Evolutionary conservation across 2,113 vertebrate genomes (phyloP).

Genomic region (Platycercus adscitus): DNA sequence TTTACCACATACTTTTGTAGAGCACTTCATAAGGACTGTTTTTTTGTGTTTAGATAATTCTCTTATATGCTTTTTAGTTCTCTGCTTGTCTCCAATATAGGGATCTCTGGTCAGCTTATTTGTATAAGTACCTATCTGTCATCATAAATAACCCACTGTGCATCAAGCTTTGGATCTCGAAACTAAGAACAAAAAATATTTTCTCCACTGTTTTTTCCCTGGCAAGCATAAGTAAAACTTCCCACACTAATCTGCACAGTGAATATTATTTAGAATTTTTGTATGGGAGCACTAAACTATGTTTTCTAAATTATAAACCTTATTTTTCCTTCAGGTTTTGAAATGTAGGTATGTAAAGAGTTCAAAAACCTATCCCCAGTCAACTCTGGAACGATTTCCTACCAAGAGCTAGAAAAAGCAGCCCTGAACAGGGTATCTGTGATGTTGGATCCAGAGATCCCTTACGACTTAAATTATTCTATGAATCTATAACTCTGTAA

Average conservation of each 20-base stretch:
- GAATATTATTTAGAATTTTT: background rate
- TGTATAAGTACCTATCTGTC: background rate
- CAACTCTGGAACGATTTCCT: background rate
- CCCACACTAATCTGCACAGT: background rate
- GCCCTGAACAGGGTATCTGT: background rate
- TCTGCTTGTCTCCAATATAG: background rate
- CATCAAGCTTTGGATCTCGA: background rate
- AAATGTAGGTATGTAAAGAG: background rate
- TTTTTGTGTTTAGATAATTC: background rate
- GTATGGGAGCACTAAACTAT: background rate
- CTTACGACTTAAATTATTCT: background rate
- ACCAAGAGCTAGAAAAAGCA: background rate
- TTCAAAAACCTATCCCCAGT: background rate
- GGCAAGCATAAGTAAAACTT: background rate
- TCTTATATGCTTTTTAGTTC: background rate
- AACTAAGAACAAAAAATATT: background rate
- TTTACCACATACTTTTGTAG: background rate
- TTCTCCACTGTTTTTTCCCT: background rate
- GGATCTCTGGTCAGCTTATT: constrained; percentile 2
- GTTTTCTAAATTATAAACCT: background rate
- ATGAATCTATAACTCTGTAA: background rate
- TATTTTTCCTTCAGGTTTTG: background rate
- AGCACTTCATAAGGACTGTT: background rate
- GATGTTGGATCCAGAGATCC: background rate
- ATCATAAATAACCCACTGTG: background rate